These are phyloP conservation scores for Turritopsis rubra DNA, from an alignment of 30 jellyfish, hydroid and myxozoan genomes.

Conservation along the genomic window DNA sequence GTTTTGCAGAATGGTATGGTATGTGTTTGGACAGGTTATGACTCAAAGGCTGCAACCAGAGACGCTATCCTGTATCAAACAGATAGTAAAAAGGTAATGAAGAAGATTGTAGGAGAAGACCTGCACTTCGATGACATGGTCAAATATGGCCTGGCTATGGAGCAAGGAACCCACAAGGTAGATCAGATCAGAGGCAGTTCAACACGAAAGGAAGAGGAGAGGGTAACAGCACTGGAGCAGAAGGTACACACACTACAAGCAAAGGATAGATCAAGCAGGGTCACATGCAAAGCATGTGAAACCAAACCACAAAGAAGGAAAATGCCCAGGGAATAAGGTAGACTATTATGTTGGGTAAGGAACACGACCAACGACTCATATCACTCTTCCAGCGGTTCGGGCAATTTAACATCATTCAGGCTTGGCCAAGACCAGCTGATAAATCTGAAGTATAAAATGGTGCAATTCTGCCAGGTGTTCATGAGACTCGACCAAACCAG, in stretches of 20 bases:
- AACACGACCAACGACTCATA: background rate
- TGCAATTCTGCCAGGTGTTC: background rate
- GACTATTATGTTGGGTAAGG: too few species aligned
- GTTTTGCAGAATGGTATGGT: too few species aligned
- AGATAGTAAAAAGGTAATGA: background rate
- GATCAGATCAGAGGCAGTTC: background rate
- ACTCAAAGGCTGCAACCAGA: background rate
- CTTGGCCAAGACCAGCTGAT: background rate
- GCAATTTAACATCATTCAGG: background rate
- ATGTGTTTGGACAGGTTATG: background rate
- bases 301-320: too few species aligned
- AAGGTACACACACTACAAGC: too few species aligned
- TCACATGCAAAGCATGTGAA: too few species aligned
- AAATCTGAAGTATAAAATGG: background rate
- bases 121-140: background rate
- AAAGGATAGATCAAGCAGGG: too few species aligned
- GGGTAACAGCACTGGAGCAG: too few species aligned
- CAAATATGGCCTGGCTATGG: background rate
- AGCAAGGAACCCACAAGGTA: background rate
- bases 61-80: background rate
- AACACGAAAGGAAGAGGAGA: too few species aligned
- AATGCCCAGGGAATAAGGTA: too few species aligned
- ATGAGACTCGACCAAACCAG: background rate
- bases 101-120: too few species aligned
- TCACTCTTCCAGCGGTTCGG: background rate